phyloP scores from a whole-genome alignment of 30 jellyfish, hydroid and myxozoan species.

The Aurelia sp. region DNA sequence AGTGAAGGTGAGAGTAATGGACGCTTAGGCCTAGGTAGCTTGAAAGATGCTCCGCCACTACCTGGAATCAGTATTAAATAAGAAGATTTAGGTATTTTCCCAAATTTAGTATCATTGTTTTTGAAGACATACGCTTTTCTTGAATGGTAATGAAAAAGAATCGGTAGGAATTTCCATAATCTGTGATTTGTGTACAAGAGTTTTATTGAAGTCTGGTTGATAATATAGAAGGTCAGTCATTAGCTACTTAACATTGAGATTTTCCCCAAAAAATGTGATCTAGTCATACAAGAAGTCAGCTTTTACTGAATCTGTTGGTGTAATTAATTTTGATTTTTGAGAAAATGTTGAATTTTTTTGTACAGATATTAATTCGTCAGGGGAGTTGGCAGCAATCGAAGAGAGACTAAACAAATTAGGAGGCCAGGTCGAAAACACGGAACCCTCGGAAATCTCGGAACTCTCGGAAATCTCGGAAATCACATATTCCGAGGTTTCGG shows the following conservation, averaged over 20 bases:
- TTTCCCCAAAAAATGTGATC: too few species aligned
- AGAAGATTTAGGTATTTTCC: constrained; percentile 43
- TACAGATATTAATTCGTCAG: constrained; percentile 78
- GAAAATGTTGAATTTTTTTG: neutral
- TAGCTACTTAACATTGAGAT: too few species aligned
- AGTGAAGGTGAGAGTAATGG: constrained; percentile 6
- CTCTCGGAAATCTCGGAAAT: too few species aligned
- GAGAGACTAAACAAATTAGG: constrained; percentile 84
- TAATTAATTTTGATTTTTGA: neutral
- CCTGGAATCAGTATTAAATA: constrained; percentile 69
- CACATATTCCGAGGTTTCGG: too few species aligned
- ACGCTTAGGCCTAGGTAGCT: constrained; percentile 55
- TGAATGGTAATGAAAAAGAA: neutral
- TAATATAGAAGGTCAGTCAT: too few species aligned
- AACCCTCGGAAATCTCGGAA: too few species aligned
- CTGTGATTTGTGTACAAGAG: too few species aligned
- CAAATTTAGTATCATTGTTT: neutral
- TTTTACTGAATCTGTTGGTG: neutral
- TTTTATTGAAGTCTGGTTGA: too few species aligned
- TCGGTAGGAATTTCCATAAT: too few species aligned
- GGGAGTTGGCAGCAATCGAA: constrained; percentile 91
- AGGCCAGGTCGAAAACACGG: too few species aligned
- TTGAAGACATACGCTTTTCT: neutral
- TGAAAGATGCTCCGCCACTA: constrained; percentile 87
- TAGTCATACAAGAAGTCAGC: neutral